These are phyloP conservation scores for Cotesia vestalis DNA, from an alignment of 1,140 invertebrate genomes.

Conservation along the genomic window DNA sequence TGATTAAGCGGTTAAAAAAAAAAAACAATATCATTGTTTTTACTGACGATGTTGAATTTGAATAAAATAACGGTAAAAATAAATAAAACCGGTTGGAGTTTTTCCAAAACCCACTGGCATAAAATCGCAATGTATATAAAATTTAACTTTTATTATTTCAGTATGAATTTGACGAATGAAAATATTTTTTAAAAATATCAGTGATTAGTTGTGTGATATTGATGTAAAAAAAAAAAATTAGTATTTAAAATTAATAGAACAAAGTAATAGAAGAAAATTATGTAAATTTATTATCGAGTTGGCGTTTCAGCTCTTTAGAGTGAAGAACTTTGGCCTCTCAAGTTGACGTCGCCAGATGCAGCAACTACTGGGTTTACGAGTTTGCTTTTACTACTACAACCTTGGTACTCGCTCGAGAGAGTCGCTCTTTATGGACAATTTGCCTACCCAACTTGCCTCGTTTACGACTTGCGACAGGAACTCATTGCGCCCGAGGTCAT, in stretches of 20 bases:
- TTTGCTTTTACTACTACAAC: conserved; percentile 11
- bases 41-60: no score
- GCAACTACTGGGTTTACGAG: conserved; percentile 24
- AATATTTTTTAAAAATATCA: no score
- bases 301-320: conserved; percentile 6
- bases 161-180: no score
- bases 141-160: no score
- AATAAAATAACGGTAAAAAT: no score
- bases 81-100: no score
- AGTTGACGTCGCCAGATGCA: conserved; percentile 14
- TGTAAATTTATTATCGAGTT: conserved; percentile 19
- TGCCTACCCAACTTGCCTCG: conserved; percentile 24
- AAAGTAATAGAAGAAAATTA: conserved; percentile 16
- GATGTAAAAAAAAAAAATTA: not conserved
- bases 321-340: conserved; percentile 21
- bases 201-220: not conserved
- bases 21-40: no score
- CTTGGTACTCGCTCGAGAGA: not conserved
- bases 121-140: no score
- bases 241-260: not conserved
- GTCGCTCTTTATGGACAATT: conserved; percentile 24
- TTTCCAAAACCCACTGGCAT: no score
- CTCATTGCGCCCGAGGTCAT: conserved; percentile 13
- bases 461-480: conserved; percentile 19
- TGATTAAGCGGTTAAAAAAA: no score